Percentiles rank a stretch among this genome's conserved stretches.
phyloP scores from a whole-genome alignment of 1,140 invertebrate genomes.

The Telenomus remus region DNA sequence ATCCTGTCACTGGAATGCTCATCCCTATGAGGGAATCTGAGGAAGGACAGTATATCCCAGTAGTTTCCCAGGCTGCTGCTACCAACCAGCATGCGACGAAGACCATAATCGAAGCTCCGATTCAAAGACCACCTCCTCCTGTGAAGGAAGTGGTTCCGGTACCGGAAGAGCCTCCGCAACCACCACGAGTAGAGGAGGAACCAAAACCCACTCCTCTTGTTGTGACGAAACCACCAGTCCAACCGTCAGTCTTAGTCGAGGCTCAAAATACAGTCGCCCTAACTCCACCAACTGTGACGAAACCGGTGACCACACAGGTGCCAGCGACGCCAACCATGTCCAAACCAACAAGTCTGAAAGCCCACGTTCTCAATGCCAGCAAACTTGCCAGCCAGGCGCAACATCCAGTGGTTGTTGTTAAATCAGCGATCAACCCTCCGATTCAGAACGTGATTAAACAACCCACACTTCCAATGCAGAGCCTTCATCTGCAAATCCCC shows the following conservation, averaged over 20 bases:
- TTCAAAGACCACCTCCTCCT: conserved; percentile 5
- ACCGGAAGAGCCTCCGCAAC: conserved; percentile 1
- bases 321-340: conserved; percentile 13
- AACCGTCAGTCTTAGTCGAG: conserved; percentile 21
- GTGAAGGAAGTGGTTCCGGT: not conserved
- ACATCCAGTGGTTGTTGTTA: conserved; percentile 62
- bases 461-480: conserved; percentile 63
- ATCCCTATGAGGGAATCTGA: conserved; percentile 83
- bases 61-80: conserved; percentile 68
- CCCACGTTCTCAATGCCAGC: conserved; percentile 75
- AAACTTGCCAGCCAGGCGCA: conserved; percentile 60
- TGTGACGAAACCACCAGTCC: conserved; percentile 3
- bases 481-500: conserved; percentile 67
- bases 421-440: conserved; percentile 59
- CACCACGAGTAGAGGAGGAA: conserved; percentile 36
- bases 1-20: conserved; percentile 85
- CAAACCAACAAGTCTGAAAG: conserved; percentile 76
- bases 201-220: not conserved
- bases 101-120: conserved; percentile 36
- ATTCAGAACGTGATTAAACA: conserved; percentile 69
- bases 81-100: conserved; percentile 55
- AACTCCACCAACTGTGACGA: not conserved
- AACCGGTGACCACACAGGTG: not conserved
- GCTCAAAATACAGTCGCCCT: not conserved
- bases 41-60: conserved; percentile 82